A percentile compares a stretch with the other conserved stretches of the same genome.
These are phyloP conservation scores for Danaus melanippus DNA, from an alignment of 1,140 invertebrate genomes.

Conservation along the genomic window DNA sequence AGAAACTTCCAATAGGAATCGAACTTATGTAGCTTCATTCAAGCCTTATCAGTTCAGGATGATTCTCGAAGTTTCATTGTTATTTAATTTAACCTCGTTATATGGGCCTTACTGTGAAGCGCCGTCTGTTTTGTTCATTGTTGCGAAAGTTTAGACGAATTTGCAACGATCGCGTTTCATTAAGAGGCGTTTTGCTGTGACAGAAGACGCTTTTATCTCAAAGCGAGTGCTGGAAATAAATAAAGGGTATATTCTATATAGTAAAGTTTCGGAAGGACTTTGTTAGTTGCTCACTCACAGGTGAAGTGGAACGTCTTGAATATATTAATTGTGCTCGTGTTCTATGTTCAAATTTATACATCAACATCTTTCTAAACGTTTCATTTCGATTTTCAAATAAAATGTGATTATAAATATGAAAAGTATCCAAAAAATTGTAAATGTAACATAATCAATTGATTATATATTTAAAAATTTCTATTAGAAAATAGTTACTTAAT, in stretches of 20 bases:
- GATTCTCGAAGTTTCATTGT: slow-evolving; percentile 54
- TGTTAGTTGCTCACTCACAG: slow-evolving; percentile 56
- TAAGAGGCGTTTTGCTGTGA: slow-evolving; percentile 57
- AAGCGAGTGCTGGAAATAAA: slow-evolving; percentile 29
- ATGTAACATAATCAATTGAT: too few species aligned
- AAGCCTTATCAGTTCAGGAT: slow-evolving; percentile 29
- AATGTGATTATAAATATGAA: too few species aligned
- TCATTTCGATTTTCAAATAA: too few species aligned
- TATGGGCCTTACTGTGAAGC: slow-evolving; percentile 22
- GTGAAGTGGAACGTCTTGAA: slow-evolving; percentile 15
- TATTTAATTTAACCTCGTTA: slow-evolving; percentile 58
- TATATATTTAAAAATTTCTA: too few species aligned
- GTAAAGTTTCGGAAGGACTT: slow-evolving; percentile 59
- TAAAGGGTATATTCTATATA: slow-evolving; percentile 23
- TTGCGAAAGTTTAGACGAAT: slow-evolving; percentile 63
- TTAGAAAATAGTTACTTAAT: too few species aligned
- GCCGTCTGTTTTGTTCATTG: slow-evolving; percentile 45
- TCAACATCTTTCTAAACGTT: too few species aligned
- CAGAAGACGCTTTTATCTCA: slow-evolving; percentile 52
- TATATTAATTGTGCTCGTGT: slow-evolving; percentile 13
- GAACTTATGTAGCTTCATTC: slow-evolving; percentile 49
- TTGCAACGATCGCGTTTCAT: slow-evolving; percentile 60
- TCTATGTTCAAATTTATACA: too few species aligned
- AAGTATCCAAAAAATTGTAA: too few species aligned
- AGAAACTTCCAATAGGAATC: slow-evolving; percentile 54